Percentiles rank a stretch among this genome's conserved stretches.
Conservation (phyloP, 2,797 vertebrate genomes). For the Mallotus villosus region DNA sequence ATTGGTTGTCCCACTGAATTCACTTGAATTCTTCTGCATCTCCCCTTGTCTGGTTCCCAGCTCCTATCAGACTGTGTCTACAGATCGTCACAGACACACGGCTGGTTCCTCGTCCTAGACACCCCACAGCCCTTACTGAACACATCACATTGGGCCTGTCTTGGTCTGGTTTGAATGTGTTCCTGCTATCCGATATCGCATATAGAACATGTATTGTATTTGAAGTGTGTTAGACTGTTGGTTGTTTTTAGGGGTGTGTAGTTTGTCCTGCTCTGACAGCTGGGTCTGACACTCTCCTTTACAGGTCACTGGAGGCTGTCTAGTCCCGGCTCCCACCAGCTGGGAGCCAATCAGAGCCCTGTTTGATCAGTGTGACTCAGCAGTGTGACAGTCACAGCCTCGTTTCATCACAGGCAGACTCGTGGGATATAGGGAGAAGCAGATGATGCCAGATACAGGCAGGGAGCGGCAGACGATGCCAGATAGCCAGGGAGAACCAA, state of each 20-base stretch:
- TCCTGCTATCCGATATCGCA: not conserved
- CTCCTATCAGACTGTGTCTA: not conserved
- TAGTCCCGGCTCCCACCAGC: slow-evolving; percentile 23
- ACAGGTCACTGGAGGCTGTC: slow-evolving; percentile 42
- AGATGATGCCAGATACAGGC: slow-evolving; percentile 13
- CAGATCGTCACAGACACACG: no score
- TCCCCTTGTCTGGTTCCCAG: not conserved
- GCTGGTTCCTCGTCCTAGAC: no score
- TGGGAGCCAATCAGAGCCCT: slow-evolving; percentile 25
- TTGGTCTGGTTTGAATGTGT: not conserved
- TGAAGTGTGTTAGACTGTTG: slow-evolving; percentile 8
- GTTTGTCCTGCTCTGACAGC: slow-evolving; percentile 23
- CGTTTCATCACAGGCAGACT: slow-evolving; percentile 9
- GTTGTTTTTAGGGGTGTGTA: not conserved
- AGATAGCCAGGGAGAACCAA: not conserved
- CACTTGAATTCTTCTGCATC: no score
- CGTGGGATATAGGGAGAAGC: slow-evolving; percentile 16
- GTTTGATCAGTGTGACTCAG: slow-evolving; percentile 24
- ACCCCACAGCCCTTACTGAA: not conserved
- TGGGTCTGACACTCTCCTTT: slow-evolving; percentile 28
- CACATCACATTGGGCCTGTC: not conserved
- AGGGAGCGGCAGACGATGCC: not conserved
- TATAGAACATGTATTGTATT: not conserved
- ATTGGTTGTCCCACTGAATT: no score
- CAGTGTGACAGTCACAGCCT: slow-evolving; percentile 16